phyloP scores from a whole-genome alignment of 2,888 invertebrate species.

The Himalopsyche anomala region DNA sequence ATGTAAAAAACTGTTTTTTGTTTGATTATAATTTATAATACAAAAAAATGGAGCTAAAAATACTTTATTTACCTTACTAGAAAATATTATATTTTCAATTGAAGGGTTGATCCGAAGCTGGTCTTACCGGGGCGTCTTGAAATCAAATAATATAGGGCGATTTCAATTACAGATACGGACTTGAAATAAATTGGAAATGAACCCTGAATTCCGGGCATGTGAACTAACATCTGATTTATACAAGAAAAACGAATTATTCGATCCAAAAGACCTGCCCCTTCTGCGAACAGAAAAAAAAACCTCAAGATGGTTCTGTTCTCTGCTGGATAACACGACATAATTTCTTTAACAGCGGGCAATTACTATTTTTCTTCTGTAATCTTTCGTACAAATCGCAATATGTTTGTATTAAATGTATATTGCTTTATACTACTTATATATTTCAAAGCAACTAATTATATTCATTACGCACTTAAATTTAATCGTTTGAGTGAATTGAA shows the following conservation, averaged over 20 bases:
- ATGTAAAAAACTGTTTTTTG: no score
- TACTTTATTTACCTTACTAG: no score
- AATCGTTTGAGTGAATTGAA: no score
- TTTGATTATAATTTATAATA: no score
- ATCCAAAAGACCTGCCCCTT: neutral
- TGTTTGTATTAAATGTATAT: no score
- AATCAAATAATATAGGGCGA: constrained; percentile 51
- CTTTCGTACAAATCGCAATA: no score
- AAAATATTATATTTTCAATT: neutral
- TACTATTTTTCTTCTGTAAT: no score
- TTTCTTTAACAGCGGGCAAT: no score
- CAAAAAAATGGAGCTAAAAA: no score
- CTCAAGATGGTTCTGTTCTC: neutral
- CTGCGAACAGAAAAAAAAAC: neutral
- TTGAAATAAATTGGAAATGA: constrained; percentile 54
- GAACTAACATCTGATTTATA: constrained; percentile 50
- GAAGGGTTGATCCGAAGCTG: constrained; percentile 8
- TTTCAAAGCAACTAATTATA: no score
- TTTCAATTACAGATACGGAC: constrained; percentile 54
- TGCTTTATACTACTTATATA: no score
- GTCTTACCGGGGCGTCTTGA: neutral
- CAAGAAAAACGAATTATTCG: constrained; percentile 16
- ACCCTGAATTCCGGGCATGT: constrained; percentile 12
- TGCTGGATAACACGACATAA: neutral
- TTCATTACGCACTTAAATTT: no score